A percentile compares a stretch with the other conserved stretches of the same genome.
Conservation (phyloP, 2,113 vertebrate species). For the Sprattus sprattus region DNA sequence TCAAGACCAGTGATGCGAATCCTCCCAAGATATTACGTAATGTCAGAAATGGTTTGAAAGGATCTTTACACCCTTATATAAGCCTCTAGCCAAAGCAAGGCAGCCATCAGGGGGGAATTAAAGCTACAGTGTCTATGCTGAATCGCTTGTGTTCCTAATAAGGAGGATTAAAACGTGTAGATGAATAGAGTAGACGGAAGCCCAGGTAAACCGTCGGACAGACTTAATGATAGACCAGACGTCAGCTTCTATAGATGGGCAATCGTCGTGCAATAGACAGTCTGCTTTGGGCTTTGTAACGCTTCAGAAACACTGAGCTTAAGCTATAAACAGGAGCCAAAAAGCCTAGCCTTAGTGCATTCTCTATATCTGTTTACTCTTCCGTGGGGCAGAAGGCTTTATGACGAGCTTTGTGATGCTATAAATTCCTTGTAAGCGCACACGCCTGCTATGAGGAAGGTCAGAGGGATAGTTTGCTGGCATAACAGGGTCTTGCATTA, state of each 20-base stretch:
- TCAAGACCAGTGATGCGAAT: neutral
- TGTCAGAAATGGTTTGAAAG: neutral
- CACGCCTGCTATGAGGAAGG: neutral
- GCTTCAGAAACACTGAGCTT: neutral
- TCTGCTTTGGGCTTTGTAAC: neutral
- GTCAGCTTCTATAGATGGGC: neutral
- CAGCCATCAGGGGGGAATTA: neutral
- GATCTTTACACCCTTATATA: neutral
- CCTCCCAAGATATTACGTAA: neutral
- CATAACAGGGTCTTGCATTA: neutral
- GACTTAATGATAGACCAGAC: neutral
- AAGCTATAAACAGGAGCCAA: neutral
- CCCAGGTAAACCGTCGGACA: neutral
- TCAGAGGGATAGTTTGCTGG: neutral
- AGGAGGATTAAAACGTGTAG: neutral
- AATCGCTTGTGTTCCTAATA: neutral
- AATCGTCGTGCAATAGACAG: neutral
- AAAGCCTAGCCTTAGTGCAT: neutral
- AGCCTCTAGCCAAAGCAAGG: neutral
- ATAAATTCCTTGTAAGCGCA: neutral
- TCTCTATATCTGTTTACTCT: neutral
- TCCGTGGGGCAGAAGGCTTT: neutral
- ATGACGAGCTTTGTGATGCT: neutral
- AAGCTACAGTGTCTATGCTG: neutral
- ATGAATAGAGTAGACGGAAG: neutral